phyloP scores from a whole-genome alignment of 1,140 invertebrate species.

The Brachionus angularis region DNA sequence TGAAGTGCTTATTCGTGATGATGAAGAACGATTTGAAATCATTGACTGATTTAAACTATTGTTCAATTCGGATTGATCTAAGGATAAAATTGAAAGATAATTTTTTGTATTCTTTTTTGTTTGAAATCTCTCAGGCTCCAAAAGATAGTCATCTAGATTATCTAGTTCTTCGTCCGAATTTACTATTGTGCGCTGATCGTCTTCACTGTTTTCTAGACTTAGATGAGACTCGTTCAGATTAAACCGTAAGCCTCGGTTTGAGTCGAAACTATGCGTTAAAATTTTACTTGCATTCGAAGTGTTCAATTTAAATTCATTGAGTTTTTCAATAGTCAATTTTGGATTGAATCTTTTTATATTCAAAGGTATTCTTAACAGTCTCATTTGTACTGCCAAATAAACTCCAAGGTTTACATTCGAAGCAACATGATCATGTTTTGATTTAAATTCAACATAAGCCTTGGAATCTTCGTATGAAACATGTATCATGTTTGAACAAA shows the following conservation, averaged over 20 bases:
- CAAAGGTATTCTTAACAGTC: slow-evolving; percentile 24
- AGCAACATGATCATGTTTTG: neutral
- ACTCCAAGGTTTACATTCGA: slow-evolving; percentile 30
- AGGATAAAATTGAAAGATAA: neutral
- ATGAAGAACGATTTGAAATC: neutral
- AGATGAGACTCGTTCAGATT: neutral
- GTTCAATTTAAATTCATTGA: neutral
- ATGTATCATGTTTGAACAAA: neutral
- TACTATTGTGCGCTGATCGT: too few relatives aligned
- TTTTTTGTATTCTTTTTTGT: slow-evolving; percentile 1
- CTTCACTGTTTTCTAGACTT: slow-evolving; percentile 4
- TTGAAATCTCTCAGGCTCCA: neutral
- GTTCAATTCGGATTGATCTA: neutral
- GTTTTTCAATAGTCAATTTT: slow-evolving; percentile 9
- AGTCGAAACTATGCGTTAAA: neutral
- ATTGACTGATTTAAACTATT: too few relatives aligned
- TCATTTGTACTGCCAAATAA: slow-evolving; percentile 39
- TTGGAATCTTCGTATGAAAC: slow-evolving; percentile 15
- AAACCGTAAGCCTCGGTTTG: neutral
- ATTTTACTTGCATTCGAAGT: neutral
- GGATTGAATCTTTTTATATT: slow-evolving; percentile 15
- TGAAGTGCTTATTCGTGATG: neutral
- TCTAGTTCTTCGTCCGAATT: too few relatives aligned
- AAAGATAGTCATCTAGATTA: neutral
- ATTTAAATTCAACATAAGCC: slow-evolving; percentile 33